Base-by-base conservation (phyloP, 1,140 invertebrate genomes). In the Lethocerus indicus region DNA sequence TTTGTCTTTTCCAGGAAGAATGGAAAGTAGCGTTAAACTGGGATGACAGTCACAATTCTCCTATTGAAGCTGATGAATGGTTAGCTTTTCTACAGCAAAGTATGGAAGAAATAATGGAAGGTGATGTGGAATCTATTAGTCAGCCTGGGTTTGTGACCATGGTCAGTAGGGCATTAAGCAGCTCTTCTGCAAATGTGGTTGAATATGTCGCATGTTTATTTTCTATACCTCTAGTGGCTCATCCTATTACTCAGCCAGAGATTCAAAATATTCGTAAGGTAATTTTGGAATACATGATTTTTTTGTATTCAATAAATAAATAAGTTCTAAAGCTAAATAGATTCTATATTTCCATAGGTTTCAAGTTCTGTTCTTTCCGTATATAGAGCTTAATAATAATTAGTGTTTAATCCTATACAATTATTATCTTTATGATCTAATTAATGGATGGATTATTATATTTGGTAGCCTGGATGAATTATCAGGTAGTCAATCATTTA, bases 111-210 rank as follows among this genome's bases (percentile, higher is more conserved):
- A 69, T 85, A 1, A 75, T 86, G 63, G 74, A 77, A 35, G 79
- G 79, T 0, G 81, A 85, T 62, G 69, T 82, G 2, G 76, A 74
- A 51, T 81, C 77, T 1, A 63, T 85, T 1, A 71, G 74, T 14
- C 78, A 85, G 58, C 67, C 79, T 24, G 81, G 79, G 61, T 76
- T 82, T 59, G 75, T 83, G 48, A 74, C 75, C 27, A 77, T 81
- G 56, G 75, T 84, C 50, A 72, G 83, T 9, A 77, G 77, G 1
- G 78, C 81, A 2, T 65, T 84, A 36, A 71, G 73, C 26, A 78
- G 80, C 58, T 68, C 74, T 3, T 74, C 72, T 53, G 67, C 69
- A 36, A 69, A 73, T 51, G 79, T 84, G 0, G 62, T 78, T 0
- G 74, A 76, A 51, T 76, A 77, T 49, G 76, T 83, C 21, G 76